Base-by-base conservation (phyloP, 2,113 vertebrate species). In the Gallinago media region DNA sequence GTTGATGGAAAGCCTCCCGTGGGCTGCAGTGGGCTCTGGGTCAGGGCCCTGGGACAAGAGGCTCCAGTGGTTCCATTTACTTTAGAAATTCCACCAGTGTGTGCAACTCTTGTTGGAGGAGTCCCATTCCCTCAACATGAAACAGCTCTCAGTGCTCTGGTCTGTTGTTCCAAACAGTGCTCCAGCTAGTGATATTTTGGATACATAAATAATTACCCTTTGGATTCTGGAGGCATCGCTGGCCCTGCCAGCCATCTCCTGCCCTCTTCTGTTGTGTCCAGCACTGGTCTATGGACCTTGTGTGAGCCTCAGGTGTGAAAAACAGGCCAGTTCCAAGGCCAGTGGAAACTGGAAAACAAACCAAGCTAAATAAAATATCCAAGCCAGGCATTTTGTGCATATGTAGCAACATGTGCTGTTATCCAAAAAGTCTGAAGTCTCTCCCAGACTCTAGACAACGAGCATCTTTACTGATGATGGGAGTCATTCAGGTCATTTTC, bases 271-370 rank as follows among this genome's bases (percentile, higher is more conserved):
- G 47, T 70, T 1, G 0, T 16, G 40, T 54, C 42, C 8, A 72
- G 50, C 50, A 4, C 44, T 21, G 25, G 59, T 17, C 34, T 36
- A 26, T 72, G 89, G 83, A 78, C 19, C 65, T 88, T 86, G 49
- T 92, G 89, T 80, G 89, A 83, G 71, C 54, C 54, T 42, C 61
- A 71, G 84, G 77, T 94, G 83, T 89, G 94, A 88, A 90, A 88
- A 87, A 2, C 68, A 70, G 61, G 23, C 29, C 74, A 62, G 31
- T 65, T 88, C 87, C 79, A 85, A 82, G 67, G 65, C 38, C 42
- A 80, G 55, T 88, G 55, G 84, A 96, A 96, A 93, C 42, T 59
- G 65, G 86, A 93, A 89, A 96, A 91, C 67, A 91, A 88, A 90
- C 71, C 92, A 90, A 94, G 56, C 82, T 78, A 94, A 95, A 94